phyloP scores from a whole-genome alignment of 2,888 invertebrate genomes.

The Tetrapedia diversipes region DNA sequence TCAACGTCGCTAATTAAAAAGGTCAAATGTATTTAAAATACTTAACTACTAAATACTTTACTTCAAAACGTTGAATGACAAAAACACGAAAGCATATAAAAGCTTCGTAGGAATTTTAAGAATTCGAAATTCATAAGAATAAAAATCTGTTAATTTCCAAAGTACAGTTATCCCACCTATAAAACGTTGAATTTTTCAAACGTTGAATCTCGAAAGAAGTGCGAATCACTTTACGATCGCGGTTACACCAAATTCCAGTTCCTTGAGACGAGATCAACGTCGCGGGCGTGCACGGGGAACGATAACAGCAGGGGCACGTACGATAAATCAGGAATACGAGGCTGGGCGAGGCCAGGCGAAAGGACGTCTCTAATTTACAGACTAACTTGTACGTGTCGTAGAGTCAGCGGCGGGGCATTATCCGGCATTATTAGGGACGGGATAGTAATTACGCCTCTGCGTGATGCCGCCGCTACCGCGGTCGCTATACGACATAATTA shows the following conservation, averaged over 20 bases:
- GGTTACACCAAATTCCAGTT: not conserved
- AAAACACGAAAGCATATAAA: too few species aligned
- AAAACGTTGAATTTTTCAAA: too few species aligned
- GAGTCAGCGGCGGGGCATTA: constrained; percentile 52
- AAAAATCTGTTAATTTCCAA: too few species aligned
- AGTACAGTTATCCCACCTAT: too few species aligned
- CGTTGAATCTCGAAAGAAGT: too few species aligned
- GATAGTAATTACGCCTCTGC: constrained; percentile 62
- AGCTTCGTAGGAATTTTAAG: too few species aligned
- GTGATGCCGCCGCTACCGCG: constrained; percentile 48
- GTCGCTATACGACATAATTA: constrained; percentile 62
- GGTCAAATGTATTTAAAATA: too few species aligned
- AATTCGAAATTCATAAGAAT: too few species aligned
- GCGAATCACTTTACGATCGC: not conserved
- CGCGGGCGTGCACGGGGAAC: constrained; percentile 14
- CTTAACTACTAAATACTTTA: too few species aligned
- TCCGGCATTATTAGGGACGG: constrained; percentile 59
- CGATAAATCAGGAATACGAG: constrained; percentile 59
- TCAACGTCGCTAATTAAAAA: too few species aligned
- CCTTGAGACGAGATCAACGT: constrained; percentile 20
- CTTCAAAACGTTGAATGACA: too few species aligned
- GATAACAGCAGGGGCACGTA: constrained; percentile 48
- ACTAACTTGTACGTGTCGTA: constrained; percentile 58
- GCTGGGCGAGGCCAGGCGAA: constrained; percentile 55
- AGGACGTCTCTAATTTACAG: constrained; percentile 62